Evolutionary conservation across 2,797 vertebrate genomes (phyloP).

Genomic region (Myotis daubentonii): DNA sequence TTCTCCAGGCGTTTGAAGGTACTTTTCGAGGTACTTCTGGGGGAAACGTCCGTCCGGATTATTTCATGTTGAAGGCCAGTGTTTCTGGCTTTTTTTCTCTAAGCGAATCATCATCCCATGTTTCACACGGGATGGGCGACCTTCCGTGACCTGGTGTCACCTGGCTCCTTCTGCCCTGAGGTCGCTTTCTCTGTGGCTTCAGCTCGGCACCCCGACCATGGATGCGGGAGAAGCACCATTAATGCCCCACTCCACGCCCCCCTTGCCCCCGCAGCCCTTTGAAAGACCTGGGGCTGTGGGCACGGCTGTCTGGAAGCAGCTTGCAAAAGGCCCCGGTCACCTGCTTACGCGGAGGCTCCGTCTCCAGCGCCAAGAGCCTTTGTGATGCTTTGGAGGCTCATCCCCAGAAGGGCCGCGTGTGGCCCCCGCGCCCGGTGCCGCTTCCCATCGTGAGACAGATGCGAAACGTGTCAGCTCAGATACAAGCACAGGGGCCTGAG

Average conservation of each 20-base stretch:
- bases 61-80: not conserved
- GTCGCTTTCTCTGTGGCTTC: not conserved
- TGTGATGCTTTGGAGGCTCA: not conserved
- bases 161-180: not conserved
- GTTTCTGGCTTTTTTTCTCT: not conserved
- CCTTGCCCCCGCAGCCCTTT: not conserved
- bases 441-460: not conserved
- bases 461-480: fast-evolving
- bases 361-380: not conserved
- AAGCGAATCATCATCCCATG: no score
- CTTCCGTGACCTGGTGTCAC: not conserved
- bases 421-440: not conserved
- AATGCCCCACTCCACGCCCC: fast-evolving
- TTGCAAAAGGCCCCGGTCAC: not conserved
- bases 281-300: not conserved
- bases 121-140: not conserved
- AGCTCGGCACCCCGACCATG: not conserved
- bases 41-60: not conserved
- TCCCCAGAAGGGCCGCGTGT: not conserved
- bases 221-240: not conserved
- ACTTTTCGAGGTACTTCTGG: not conserved
- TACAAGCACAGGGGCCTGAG: not conserved
- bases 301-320: not conserved
- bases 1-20: not conserved
- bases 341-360: not conserved